Evolutionary conservation across 2,797 vertebrate genomes (phyloP), one percentile per base, ranked within the genome.

Genomic region (Brachymystax lenok): DNA sequence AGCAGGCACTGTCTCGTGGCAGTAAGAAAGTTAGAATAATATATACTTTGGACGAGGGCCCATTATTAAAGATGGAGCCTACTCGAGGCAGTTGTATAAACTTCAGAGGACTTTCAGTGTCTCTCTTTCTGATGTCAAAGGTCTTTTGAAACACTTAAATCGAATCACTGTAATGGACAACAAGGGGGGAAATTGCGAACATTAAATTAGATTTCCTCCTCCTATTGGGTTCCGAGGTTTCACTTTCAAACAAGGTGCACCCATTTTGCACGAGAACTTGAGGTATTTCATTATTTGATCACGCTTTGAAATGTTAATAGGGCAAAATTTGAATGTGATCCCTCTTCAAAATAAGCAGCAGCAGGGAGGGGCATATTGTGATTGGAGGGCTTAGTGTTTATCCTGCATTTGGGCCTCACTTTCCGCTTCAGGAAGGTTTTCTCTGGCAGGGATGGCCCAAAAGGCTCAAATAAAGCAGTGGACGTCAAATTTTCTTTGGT

Each of bases 351-450:
- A 88, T 87, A 85, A 84, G 84, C 87, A 83, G 83, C 63, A 50
- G 70, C 50, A 77, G 78, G 83, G 87, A 88, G 74, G 88, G 81
- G 52, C 72, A 74, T 92, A 87, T 91, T 94, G 89, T 90, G 87
- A 87, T 94, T 94, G 92, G 92, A 90, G 27, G 75, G 82, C 89
- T 80, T 74, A 79, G 80, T 91, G 81, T 92, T 92, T 92, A 92
- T 84, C 79, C 83, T 83, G 89, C 33, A 59, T 80, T 50, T 80
- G 72, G 72, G 74, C 88, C 88, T 86, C 24, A 50, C 78, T 91
- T 90, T 86, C 74, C 69, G 86, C 74, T 72, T 82, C 83, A 82
- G 66, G 86, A 74, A 88, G 80, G 85, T 89, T 93, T 92, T 87
- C 85, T 87, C 88, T 93, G 91, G 82, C 85, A 87, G 54, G 35